Evolutionary conservation across 2,888 invertebrate genomes (phyloP).

Genomic region (Iphiclides podalirius): DNA sequence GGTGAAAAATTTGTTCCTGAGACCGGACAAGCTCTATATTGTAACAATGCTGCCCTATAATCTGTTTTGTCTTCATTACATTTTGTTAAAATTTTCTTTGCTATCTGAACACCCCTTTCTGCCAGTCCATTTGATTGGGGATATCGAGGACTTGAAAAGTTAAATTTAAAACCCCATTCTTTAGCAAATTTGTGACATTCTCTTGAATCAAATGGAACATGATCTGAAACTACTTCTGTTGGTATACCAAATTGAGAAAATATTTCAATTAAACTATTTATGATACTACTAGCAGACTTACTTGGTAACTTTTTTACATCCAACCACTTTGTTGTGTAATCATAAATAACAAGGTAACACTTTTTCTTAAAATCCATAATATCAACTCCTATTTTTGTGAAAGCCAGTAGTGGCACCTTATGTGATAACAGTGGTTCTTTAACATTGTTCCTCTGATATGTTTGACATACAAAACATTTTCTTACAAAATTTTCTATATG

Average conservation of each 20-base stretch:
- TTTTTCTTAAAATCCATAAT: slow-evolving; percentile 27
- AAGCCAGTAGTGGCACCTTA: slow-evolving; percentile 25
- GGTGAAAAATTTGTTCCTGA: slow-evolving; percentile 17
- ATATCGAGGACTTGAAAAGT: neutral
- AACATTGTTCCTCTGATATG: slow-evolving; percentile 28
- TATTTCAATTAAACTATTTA: slow-evolving; percentile 21
- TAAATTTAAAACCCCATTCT: neutral
- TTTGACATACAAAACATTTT: slow-evolving; percentile 29
- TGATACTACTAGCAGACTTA: slow-evolving; percentile 22
- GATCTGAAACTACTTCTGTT: neutral
- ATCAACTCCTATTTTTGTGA: slow-evolving; percentile 27
- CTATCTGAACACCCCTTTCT: slow-evolving; percentile 4
- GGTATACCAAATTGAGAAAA: slow-evolving; percentile 28
- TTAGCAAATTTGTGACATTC: slow-evolving; percentile 10
- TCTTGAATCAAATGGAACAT: slow-evolving; percentile 30
- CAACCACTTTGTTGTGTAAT: slow-evolving; percentile 5
- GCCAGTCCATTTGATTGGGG: slow-evolving; percentile 4
- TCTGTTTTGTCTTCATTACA: slow-evolving; percentile 12
- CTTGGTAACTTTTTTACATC: slow-evolving; percentile 18
- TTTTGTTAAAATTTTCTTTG: slow-evolving; percentile 12
- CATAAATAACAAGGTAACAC: slow-evolving; percentile 22
- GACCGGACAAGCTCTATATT: slow-evolving; percentile 11
- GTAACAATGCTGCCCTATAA: slow-evolving; percentile 7
- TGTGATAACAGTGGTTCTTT: slow-evolving; percentile 28
- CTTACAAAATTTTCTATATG: slow-evolving; percentile 34